Conservation (phyloP, 2,113 vertebrate species). For the Podarcis muralis region DNA sequence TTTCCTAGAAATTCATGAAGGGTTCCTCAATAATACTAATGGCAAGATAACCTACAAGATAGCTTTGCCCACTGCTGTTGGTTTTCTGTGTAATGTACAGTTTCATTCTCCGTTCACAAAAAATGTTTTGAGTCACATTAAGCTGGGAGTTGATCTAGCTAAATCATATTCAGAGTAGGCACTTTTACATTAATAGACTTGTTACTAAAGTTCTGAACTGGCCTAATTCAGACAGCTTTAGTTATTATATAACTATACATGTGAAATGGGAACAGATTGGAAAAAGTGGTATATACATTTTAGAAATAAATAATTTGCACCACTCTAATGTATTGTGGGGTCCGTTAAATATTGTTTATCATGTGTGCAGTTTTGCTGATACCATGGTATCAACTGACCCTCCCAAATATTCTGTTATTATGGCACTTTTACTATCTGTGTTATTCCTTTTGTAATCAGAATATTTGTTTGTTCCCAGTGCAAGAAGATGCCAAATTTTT, state of each 20-base stretch:
- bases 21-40: too few species aligned
- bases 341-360: background rate
- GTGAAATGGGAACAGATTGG: background rate
- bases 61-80: too few species aligned
- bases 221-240: background rate
- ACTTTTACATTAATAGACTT: too few species aligned
- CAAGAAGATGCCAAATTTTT: conserved; percentile 89
- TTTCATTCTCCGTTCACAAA: background rate
- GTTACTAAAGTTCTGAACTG: background rate
- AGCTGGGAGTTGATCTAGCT: too few species aligned
- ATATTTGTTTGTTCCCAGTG: background rate
- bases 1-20: too few species aligned
- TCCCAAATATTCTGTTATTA: background rate
- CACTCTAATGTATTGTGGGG: background rate
- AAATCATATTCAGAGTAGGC: too few species aligned
- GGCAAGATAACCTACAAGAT: too few species aligned
- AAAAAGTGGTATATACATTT: background rate
- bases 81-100: background rate
- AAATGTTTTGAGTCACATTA: too few species aligned
- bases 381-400: background rate
- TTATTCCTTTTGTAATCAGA: background rate
- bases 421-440: background rate
- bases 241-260: background rate
- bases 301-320: background rate
- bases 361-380: background rate